A percentile compares a stretch with the other conserved stretches of the same genome.
Conservation (phyloP, 2,888 invertebrate species). For the Lathronympha strigana region DNA sequence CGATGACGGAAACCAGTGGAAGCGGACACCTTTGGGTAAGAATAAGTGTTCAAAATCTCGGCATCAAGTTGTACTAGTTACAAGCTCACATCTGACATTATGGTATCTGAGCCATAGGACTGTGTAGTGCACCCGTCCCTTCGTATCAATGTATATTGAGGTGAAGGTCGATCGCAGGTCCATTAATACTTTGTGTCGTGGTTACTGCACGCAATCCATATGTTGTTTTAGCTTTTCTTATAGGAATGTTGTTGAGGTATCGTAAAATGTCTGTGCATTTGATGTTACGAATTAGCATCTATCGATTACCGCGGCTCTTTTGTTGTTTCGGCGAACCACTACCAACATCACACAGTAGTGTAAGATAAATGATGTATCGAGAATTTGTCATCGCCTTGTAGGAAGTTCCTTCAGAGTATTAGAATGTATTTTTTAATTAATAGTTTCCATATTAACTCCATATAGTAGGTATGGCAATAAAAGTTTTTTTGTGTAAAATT, state of each 20-base stretch:
- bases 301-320: not conserved
- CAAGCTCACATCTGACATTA: not conserved
- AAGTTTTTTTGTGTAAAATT: not conserved
- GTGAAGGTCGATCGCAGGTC: conserved; percentile 35
- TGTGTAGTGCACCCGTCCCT: conserved; percentile 23
- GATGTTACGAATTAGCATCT: conserved; percentile 5
- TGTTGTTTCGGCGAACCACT: not conserved
- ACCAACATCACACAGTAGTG: too few relatives aligned
- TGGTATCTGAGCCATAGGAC: conserved; percentile 51
- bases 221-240: too few relatives aligned
- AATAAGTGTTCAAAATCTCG: not conserved
- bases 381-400: too few relatives aligned
- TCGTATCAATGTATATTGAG: conserved; percentile 38
- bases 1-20: not conserved
- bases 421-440: too few relatives aligned
- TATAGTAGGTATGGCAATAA: too few relatives aligned
- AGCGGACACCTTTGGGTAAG: not conserved
- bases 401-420: too few relatives aligned
- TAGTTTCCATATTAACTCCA: too few relatives aligned
- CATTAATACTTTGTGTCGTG: conserved; percentile 30
- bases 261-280: conserved; percentile 5
- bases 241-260: conserved; percentile 21
- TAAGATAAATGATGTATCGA: too few relatives aligned
- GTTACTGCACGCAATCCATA: conserved; percentile 38
- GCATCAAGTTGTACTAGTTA: not conserved